Evolutionary conservation across 2,888 invertebrate genomes (phyloP).

Genomic region (Pristionchus mayeri): DNA sequence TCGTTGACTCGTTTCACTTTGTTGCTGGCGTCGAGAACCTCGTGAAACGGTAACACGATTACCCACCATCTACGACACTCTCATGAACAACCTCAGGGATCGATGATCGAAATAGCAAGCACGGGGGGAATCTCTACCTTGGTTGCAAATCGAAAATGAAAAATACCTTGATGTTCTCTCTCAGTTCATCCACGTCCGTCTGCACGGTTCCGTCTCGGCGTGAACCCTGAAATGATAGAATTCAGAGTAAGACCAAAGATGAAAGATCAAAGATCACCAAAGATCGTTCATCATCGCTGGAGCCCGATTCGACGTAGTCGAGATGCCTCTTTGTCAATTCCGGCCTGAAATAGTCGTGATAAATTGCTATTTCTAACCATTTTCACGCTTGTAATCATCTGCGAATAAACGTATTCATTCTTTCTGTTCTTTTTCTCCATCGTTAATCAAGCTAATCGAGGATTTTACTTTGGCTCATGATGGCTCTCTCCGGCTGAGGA

Average conservation of each 20-base stretch:
- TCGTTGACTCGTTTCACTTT: too few species aligned
- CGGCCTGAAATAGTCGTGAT: background rate
- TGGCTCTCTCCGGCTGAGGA: slow-evolving; percentile 55
- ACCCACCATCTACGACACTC: too few species aligned
- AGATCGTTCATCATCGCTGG: slow-evolving; percentile 42
- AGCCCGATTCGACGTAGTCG: slow-evolving; percentile 5
- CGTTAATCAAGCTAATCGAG: too few species aligned
- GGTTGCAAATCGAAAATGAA: background rate
- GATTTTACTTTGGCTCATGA: slow-evolving; percentile 30
- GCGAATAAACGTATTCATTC: background rate
- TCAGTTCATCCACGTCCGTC: slow-evolving; percentile 40
- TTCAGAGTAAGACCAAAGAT: background rate
- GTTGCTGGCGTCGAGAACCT: too few species aligned
- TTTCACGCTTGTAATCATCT: background rate
- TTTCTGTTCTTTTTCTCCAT: background rate
- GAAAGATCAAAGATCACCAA: background rate
- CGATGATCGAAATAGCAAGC: background rate
- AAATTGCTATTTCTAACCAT: background rate
- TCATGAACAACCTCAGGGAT: too few species aligned
- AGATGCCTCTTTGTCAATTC: slow-evolving; percentile 36
- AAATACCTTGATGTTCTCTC: slow-evolving; percentile 46
- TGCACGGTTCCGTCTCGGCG: slow-evolving; percentile 31
- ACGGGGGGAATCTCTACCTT: background rate
- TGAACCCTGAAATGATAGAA: background rate
- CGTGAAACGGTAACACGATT: too few species aligned